Percentiles rank a stretch among this genome's conserved stretches.
Conservation (phyloP, 2,113 vertebrate genomes). For the Antechinus stuartii region DNA sequence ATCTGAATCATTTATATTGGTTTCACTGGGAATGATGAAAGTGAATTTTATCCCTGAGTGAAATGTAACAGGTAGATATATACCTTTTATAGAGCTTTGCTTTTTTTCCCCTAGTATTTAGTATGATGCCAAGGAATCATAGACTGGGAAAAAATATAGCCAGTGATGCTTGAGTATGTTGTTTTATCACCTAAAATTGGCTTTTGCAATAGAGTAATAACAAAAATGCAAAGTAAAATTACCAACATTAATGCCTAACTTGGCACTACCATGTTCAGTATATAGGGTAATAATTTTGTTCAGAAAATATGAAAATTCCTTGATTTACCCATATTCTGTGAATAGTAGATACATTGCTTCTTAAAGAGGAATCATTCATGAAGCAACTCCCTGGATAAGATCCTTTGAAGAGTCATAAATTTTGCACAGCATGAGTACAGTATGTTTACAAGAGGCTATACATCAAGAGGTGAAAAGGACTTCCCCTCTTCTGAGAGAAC, state of each 20-base stretch:
- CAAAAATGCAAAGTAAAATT: neutral
- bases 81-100: conserved; percentile 26
- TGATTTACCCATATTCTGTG: neutral
- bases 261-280: neutral
- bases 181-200: neutral
- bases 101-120: conserved; percentile 36
- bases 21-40: conserved; percentile 49
- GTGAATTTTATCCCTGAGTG: conserved; percentile 16
- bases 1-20: conserved; percentile 21
- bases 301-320: conserved; percentile 13
- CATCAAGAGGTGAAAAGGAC: neutral
- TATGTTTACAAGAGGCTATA: neutral
- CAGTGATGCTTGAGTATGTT: neutral
- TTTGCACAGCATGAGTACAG: neutral
- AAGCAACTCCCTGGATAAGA: neutral
- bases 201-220: neutral
- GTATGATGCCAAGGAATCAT: conserved; percentile 21
- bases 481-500: neutral
- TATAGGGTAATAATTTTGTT: neutral
- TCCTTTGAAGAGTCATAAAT: conserved; percentile 12
- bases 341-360: conserved; percentile 1
- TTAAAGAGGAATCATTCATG: neutral
- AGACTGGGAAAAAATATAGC: conserved; percentile 17
- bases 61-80: conserved; percentile 8
- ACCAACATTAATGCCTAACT: conserved; percentile 3